Evolutionary conservation across 2,888 invertebrate species (phyloP), one percentile per base, ranked within the genome.

Genomic region (Diloba caeruleocephala): DNA sequence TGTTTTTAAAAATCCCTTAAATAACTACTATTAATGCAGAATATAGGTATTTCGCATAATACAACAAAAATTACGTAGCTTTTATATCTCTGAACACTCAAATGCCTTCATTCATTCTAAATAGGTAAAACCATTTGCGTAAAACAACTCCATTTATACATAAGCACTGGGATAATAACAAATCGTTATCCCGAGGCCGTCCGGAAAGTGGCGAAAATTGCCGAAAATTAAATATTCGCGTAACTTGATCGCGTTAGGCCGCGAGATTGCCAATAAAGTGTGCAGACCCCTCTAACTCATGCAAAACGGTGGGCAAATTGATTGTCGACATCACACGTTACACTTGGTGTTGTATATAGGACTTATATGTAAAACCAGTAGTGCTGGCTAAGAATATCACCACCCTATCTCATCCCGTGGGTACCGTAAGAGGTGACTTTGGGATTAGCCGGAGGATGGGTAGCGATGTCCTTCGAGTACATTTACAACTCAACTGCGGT

Each of bases 171-270:
- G 53, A 43, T 79, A 73, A 77, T 72, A 69, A 58, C 67, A 67
- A 71, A 76, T 77, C 76, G 68, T 77, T 78, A 74, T 60, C 66
- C 72, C 68, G 62, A 63, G 67, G 74, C 71, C 57, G 59, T 71
- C 58, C 74, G 82, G 76, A 69, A 75, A 78, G 69, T 74, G 73
- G 39, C 78, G 84, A 84, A 84, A 83, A 80, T 83, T 82, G 81
- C 55, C 82, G 78, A 87, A 90, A 90, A 91, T 90, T 89, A 90
- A 89, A 90, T 90, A 88, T 85, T 85, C 78, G n/a, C 79, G 69
- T 82, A 77, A 87, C 81, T 82, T 87, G 81, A 92, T 92, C 82
- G 78, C 85, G 96, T 94, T 95, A 89, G 80, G 71, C 78, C 77
- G 74, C 81, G 88, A 92, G 88, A 92, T 92, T 92, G 92, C 72